Evolutionary conservation across 2,113 vertebrate species (phyloP).

Genomic region (Upupa epops): DNA sequence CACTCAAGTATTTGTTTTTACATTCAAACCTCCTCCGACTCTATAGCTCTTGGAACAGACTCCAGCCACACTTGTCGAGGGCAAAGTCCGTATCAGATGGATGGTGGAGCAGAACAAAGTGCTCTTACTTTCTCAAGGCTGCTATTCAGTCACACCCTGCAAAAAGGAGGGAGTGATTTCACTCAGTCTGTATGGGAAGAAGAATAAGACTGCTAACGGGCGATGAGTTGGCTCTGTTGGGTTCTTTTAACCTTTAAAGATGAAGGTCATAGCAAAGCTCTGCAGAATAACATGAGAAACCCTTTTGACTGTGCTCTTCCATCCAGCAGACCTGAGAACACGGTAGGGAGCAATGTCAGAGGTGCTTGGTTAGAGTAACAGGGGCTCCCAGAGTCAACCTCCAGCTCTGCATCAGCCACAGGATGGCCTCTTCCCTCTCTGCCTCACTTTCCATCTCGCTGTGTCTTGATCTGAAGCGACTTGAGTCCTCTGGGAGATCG

Average conservation of each 20-base stretch:
- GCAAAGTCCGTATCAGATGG: constrained; percentile 57
- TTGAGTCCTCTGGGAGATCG: neutral
- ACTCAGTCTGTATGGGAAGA: neutral
- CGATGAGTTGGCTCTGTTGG: neutral
- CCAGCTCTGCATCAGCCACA: neutral
- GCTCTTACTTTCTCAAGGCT: constrained; percentile 39
- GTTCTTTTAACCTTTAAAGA: neutral
- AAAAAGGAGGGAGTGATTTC: constrained; percentile 30
- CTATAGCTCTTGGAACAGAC: constrained; percentile 48
- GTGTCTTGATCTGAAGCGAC: neutral
- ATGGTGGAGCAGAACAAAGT: constrained; percentile 46
- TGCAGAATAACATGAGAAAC: neutral
- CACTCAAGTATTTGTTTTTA: constrained; percentile 74
- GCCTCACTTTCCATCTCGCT: neutral
- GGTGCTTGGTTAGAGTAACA: neutral
- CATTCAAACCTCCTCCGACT: constrained; percentile 68
- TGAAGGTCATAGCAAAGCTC: neutral
- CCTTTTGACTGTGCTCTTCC: neutral
- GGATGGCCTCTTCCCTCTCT: neutral
- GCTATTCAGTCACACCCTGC: constrained; percentile 36
- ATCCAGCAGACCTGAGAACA: neutral
- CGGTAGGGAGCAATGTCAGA: neutral
- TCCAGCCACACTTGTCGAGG: constrained; percentile 50
- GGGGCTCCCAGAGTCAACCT: neutral
- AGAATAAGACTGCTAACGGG: neutral